Evolutionary conservation across 2,888 invertebrate species (phyloP).

Genomic region (Chrysolina oricalcia): DNA sequence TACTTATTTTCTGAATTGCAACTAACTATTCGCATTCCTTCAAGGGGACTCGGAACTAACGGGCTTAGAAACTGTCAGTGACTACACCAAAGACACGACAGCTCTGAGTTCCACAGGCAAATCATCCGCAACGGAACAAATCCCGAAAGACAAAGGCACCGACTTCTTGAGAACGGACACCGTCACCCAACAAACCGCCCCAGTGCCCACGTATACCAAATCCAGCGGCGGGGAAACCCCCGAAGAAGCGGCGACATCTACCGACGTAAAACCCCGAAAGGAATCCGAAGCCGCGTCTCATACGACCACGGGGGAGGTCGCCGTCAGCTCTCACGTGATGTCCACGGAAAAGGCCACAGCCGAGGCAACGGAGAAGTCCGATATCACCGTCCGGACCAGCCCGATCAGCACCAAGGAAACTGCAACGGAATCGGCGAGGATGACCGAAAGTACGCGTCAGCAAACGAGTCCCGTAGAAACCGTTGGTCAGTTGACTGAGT

Average conservation of each 20-base stretch:
- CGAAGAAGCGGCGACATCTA: neutral
- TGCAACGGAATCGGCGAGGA: neutral
- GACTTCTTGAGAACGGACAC: neutral
- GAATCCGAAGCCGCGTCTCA: neutral
- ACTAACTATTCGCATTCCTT: neutral
- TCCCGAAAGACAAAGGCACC: neutral
- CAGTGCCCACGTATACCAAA: neutral
- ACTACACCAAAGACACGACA: conserved; percentile 27
- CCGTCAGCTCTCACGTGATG: neutral
- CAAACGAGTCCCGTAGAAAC: conserved; percentile 4
- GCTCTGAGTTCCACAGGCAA: neutral
- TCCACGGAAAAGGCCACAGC: neutral
- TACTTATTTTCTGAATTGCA: neutral
- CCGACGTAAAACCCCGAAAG: neutral
- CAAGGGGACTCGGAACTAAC: conserved; percentile 26
- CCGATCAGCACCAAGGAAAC: neutral
- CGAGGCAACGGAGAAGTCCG: neutral
- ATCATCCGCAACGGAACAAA: conserved; percentile 13
- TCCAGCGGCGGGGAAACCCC: neutral
- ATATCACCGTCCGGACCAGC: neutral
- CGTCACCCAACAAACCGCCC: neutral
- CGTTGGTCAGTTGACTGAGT: neutral
- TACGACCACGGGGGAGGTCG: neutral
- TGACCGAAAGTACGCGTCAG: neutral
- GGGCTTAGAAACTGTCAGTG: conserved; percentile 33